Percentiles rank a stretch among this genome's conserved stretches.
Evolutionary conservation across 64 coral and sea anemone genomes (phyloP).

Genomic region (Stylophora pistillata): DNA sequence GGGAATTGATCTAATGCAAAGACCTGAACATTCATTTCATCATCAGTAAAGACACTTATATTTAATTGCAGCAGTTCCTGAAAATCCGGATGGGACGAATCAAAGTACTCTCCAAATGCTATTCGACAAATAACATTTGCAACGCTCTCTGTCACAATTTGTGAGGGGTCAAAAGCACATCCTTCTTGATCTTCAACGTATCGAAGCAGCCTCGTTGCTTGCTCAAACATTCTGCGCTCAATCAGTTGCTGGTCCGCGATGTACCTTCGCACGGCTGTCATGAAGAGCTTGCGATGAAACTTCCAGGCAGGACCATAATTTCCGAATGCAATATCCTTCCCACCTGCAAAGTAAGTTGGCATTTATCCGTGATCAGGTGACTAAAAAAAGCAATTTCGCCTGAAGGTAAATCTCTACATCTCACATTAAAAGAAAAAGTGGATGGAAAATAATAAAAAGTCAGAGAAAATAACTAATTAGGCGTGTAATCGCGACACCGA

Average conservation of each 20-base stretch:
- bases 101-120: conserved; percentile 60
- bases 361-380: background rate
- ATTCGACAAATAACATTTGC: conserved; percentile 69
- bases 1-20: conserved; percentile 57
- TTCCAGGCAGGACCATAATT: conserved; percentile 55
- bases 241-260: conserved; percentile 5
- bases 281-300: conserved; percentile 60
- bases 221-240: conserved; percentile 24
- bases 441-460: no score
- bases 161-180: conserved; percentile 31
- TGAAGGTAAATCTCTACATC: no score
- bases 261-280: conserved; percentile 47
- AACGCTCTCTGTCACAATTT: conserved; percentile 44
- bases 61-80: conserved; percentile 1
- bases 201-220: conserved; percentile 13
- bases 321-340: conserved; percentile 62
- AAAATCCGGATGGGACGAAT: conserved; percentile 45
- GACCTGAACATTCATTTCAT: background rate
- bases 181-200: conserved; percentile 33
- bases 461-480: no score
- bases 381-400: no score
- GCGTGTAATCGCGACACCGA: no score
- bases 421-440: no score
- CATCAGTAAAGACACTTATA: background rate
- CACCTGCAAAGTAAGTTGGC: conserved; percentile 27